Evolutionary conservation across 2,113 vertebrate species (phyloP).

Genomic region (Oncorhynchus keta): DNA sequence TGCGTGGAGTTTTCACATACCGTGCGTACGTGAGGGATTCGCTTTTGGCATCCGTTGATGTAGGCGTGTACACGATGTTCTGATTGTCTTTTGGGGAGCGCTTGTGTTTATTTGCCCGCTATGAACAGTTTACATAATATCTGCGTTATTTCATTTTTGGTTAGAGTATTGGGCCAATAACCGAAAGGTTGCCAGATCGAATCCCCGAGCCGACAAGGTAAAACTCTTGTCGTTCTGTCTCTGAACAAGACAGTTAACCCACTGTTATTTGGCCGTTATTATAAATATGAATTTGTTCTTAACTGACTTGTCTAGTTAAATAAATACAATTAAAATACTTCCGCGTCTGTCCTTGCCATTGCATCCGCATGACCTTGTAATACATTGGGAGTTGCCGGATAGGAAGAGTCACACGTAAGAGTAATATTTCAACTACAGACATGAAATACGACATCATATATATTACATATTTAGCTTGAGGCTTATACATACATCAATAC

Average conservation of each 20-base stretch:
- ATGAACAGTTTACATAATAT: background rate
- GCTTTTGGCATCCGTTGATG: background rate
- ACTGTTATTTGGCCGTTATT: too few species aligned
- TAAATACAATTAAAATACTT: background rate
- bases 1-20: background rate
- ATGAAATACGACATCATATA: background rate
- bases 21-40: conserved; percentile 2
- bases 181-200: too few species aligned
- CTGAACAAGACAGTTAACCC: too few species aligned
- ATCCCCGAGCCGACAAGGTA: too few species aligned
- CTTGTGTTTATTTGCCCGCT: background rate
- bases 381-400: conserved; percentile 8
- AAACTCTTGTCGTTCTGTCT: too few species aligned
- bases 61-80: background rate
- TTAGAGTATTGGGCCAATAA: too few species aligned
- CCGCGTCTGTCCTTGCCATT: conserved; percentile 19
- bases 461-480: background rate
- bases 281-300: too few species aligned
- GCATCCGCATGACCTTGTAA: conserved; percentile 41
- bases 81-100: background rate
- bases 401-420: background rate
- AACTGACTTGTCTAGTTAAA: too few species aligned
- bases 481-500: background rate
- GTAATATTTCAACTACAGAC: background rate
- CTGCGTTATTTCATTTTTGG: background rate